Evolutionary conservation across 2,113 vertebrate species (phyloP), one percentile per base, ranked within the genome.

Genomic region (Prunella himalayana): DNA sequence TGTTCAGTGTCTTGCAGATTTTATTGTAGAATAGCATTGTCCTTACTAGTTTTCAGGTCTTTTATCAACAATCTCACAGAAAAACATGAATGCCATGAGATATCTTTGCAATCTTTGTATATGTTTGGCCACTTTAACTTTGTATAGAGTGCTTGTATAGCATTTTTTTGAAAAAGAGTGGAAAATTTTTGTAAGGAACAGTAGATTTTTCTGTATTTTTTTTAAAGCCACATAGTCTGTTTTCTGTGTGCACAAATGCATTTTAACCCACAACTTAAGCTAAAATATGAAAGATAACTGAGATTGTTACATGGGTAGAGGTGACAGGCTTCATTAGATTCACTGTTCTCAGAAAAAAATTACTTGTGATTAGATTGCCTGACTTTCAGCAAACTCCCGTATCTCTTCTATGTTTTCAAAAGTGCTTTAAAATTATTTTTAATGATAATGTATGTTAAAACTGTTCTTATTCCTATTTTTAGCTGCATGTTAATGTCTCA

Each of bases 401-500:
- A 39, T 42, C 33, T 82, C 4, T 15, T n/a, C 17, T 70, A 17
- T 77, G 51, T 60, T 92, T 89, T 84, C 31, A 33, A 54, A 70
- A 79, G 24, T 72, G 7, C 22, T 76, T 85, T 76, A 57, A 59
- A 89, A 51, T 64, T n/a, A 11, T 16, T 87, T 73, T 76, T 76
- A 57, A 61, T 76, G 1, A 31, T 66, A 63, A 53, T 22, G 8
- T 59, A 4, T 66, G 15, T 71, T 95, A 50, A 94, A 94, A 60
- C 15, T 88, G 31, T 77, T 69, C 64, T 79, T 94, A 59, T 41
- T 93, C 33, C 42, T 24, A 23, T 90, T 96, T 73, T 44, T 97
- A 99, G 99, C 96, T 99, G 99, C 97, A 99, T 99, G 99, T 95
- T 99, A 97, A 99, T 99, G 98, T 98, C 97, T 96, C 97, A 98